Base-by-base conservation (phyloP, 2,797 vertebrate genomes). In the Synaphobranchus kaupii region DNA sequence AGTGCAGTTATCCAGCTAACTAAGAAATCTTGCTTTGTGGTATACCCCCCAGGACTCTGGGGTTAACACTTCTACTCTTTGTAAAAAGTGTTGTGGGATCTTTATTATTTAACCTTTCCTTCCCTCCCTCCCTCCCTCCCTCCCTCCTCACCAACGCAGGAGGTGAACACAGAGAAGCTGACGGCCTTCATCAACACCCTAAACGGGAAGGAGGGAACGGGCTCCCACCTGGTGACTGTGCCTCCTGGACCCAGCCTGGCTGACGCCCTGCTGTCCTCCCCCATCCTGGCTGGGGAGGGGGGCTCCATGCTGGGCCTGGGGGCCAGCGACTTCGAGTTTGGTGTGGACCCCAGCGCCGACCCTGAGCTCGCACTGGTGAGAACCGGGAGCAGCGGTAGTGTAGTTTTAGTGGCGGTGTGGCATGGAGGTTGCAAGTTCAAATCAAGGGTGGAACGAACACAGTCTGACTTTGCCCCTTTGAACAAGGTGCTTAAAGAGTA, bases 291-390 rank as follows among this genome's bases (percentile, higher is more conserved):
- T 0, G 98, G 98, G 0, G 98, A 99, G 84, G 98, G 98, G 0
- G 98, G 98, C 0, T 96, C 98, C 86, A 97, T 98, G 97, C 95
- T 99, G 93, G 98, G 98, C 60, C 96, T 99, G 0, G 98, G 98
- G 0, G 97, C 98, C 88, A 99, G 97, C 0, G 98, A 99, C 95
- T 99, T 99, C 89, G 98, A 99, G 94, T 99, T 99, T 76, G 98
- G 98, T 0, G 98, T 99, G 83, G 98, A 99, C 90, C 98, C 98
- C 87, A 99, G 98, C 2, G 98, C 98, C 0, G 98, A 99, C 87
- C 98, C 98, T 0, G 98, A 99, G 91, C 94, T 99, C 78, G 98
- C 98, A 7, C 92, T 99, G 96, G 98, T 99, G 94, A 96, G 96
- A 0, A 3, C 39, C 25, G 20, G 54, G 54, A 15, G 54, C 13